Evolutionary conservation across 2,113 vertebrate species (phyloP), one percentile per base, ranked within the genome.

Genomic region (Istiophorus platypterus): DNA sequence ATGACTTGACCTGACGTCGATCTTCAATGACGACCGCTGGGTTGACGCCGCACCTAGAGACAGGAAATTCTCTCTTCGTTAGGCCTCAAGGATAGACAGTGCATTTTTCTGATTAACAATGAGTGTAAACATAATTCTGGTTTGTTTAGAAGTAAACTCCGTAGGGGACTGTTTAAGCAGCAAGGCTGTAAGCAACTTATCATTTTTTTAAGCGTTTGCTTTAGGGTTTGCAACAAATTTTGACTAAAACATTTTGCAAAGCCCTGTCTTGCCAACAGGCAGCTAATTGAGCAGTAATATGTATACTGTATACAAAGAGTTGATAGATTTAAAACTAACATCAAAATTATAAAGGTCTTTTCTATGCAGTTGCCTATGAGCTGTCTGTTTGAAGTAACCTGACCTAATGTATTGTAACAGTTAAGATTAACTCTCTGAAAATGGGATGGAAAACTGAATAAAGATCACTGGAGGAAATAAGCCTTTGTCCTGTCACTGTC

Each of bases 371-470:
- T 20, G 47, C 47, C 1, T 39, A 39, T 26, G 31, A 27, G 11
- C 27, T 51, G 17, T 51, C 11, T 15, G 8, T 42, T 58, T 58
- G 56, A 37, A 54, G 47, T 54, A 39, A 47, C 29, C 3, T 66
- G 39, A 47, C 45, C 37, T 34, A 15, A 39, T 63, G 24, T 49
- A 26, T 4, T 34, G 31, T 6, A 34, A 29, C 11, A 17, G 24
- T 82, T 41, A n/a, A 61, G 51, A 37, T 41, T 22, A 26, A 45
- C 49, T 63, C 26, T 22, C 37, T 56, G 5, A 22, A 58, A 69
- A 31, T 2, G 2, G 1, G 20, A 69, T n/a, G 45, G 15, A 52
- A 72, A 52, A 39, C 20, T 34, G 42, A 42, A 24, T 62, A 18
- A 6, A 0, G 58, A 42, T 15, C 41, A 71, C 29, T 37, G 52